Conservation (phyloP, 2,888 invertebrate species). For the Pomacea canaliculata region DNA sequence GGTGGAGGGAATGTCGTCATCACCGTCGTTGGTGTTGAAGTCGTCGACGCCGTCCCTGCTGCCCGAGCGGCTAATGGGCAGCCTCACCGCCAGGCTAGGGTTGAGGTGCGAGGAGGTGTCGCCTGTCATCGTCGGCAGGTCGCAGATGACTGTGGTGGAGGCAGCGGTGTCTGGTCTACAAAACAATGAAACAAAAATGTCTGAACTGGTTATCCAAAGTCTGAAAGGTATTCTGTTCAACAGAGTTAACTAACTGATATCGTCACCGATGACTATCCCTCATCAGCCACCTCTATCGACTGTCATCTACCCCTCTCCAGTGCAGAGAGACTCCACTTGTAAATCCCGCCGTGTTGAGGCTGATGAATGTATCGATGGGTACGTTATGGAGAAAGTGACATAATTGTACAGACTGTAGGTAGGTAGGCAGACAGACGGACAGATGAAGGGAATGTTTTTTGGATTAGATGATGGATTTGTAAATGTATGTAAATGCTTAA, state of each 20-base stretch:
- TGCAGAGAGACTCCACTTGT: too few relatives aligned
- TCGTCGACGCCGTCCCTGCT: conserved; percentile 19
- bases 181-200: not conserved
- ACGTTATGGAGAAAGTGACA: not conserved
- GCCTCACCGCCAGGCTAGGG: conserved; percentile 23
- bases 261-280: too few relatives aligned
- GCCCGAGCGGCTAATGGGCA: conserved; percentile 20
- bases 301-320: too few relatives aligned
- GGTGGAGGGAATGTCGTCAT: conserved; percentile 27
- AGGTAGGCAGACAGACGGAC: conserved; percentile 9
- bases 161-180: conserved; percentile 5
- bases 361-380: too few relatives aligned
- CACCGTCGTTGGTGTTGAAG: conserved; percentile 8
- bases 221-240: too few relatives aligned
- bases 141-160: conserved; percentile 8
- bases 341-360: too few relatives aligned
- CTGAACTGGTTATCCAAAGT: too few relatives aligned
- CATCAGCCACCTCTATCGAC: too few relatives aligned
- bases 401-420: not conserved
- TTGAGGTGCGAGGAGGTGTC: conserved; percentile 25
- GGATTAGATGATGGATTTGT: too few relatives aligned
- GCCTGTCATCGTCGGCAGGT: conserved; percentile 18
- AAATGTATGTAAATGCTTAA: too few relatives aligned
- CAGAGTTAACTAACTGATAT: too few relatives aligned
- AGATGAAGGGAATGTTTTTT: not conserved